These are phyloP conservation scores for Equus quagga DNA, from an alignment of 2,113 vertebrate species.

Conservation along the genomic window DNA sequence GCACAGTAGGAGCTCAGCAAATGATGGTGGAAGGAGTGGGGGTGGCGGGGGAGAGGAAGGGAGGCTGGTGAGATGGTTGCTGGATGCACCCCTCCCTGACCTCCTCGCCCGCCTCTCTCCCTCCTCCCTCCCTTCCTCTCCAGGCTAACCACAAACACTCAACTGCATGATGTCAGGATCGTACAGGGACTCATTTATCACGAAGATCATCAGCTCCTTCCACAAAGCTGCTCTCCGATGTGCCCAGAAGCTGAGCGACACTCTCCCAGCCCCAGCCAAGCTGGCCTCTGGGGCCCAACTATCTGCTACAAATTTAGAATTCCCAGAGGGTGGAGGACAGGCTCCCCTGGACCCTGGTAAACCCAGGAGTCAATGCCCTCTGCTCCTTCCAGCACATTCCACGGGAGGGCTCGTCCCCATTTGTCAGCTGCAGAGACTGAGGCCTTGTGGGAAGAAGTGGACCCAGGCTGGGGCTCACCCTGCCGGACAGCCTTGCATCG, in stretches of 20 bases:
- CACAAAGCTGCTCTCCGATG: not conserved
- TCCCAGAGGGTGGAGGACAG: not conserved
- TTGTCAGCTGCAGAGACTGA: not conserved
- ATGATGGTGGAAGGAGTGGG: not conserved
- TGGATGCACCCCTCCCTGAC: accelerated
- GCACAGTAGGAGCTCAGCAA: not conserved
- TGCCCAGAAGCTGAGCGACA: not conserved
- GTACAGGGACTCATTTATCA: constrained; percentile 13
- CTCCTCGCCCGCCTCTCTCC: not conserved
- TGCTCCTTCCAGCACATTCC: not conserved
- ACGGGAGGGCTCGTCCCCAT: not conserved
- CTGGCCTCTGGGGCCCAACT: not conserved
- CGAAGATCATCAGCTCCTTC: not conserved
- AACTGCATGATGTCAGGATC: not conserved
- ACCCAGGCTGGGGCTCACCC: not conserved
- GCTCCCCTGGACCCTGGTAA: not conserved
- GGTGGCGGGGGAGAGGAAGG: not conserved
- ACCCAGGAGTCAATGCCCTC: accelerated
- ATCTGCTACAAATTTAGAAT: not conserved
- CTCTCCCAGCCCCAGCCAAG: not conserved
- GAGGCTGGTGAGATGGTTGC: not conserved
- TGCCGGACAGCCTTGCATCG: not conserved
- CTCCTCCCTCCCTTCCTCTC: not conserved
- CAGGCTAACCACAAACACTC: not conserved
- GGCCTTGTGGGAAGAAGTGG: not conserved